Evolutionary conservation across 2,797 vertebrate species (phyloP), one percentile per base, ranked within the genome.

Genomic region (Otus scops): DNA sequence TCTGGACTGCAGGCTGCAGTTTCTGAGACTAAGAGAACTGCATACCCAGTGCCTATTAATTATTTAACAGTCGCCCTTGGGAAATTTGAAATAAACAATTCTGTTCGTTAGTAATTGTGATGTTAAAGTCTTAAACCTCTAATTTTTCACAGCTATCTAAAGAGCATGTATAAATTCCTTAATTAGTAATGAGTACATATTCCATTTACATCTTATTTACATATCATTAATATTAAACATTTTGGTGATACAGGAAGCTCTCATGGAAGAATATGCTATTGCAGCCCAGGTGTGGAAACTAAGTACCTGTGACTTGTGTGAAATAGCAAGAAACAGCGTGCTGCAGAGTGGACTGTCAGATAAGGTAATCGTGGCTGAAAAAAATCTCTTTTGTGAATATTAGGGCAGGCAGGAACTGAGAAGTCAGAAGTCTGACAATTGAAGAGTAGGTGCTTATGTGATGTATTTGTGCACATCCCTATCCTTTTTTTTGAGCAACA

Each of bases 181-280:
- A 38, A 81, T 67, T 82, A 87, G 38, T 81, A 86, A 75, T 85
- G 38, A 94, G 32, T 88, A 43, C 6, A 1, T 65, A 73, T 59
- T 2, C 34, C 26, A 10, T 74, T 56, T 71, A 34, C 10, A 48
- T 77, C 10, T 79, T 71, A 45, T 47, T 88, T 74, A 76, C 38
- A 20, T 61, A 11, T 51, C 15, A 34, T 59, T 96, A 89, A 95
- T 45, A 53, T n/a, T 10, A 61, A 81, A 61, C 56, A 93, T 95
- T 94, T 91, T 92, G 96, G 78, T 47, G 91, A 27, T 92, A 59
- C 90, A 99, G 99, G 99, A 99, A 94, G 98, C 99, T 6, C 97
- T 99, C 92, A 99, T 99, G 99, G 99, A 99, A 96, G 99, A 99
- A 97, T 99, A 99, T 3, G 99, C 99, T 68, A 99, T 99, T 20